Conservation (phyloP, 2,113 vertebrate species). For the Cyphomyrus plagiostoma region DNA sequence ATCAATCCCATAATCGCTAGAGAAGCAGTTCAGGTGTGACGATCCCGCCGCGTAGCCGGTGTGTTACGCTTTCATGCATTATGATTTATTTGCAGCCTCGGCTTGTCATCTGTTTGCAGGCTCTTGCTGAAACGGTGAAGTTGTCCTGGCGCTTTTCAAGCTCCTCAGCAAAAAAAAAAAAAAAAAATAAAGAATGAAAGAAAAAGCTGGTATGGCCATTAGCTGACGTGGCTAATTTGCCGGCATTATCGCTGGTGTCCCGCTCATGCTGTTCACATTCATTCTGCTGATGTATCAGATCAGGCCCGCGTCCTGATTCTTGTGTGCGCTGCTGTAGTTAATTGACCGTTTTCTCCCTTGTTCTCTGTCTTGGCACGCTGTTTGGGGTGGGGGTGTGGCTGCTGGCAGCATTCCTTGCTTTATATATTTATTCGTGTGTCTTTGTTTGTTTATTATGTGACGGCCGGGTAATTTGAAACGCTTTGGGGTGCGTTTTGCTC, state of each 20-base stretch:
- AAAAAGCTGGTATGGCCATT: background rate
- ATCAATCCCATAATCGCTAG: background rate
- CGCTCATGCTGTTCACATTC: background rate
- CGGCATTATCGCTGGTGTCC: background rate
- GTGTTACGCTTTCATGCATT: background rate
- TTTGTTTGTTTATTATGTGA: background rate
- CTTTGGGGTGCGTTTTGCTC: background rate
- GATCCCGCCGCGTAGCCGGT: background rate
- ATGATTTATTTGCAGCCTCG: background rate
- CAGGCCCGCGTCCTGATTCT: background rate
- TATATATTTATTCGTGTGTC: background rate
- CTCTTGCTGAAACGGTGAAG: background rate
- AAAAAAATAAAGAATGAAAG: background rate
- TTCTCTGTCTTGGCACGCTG: background rate
- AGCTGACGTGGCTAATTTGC: background rate
- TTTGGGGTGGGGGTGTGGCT: background rate
- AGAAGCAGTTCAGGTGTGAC: background rate
- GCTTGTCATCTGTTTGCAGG: background rate
- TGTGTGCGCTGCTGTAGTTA: background rate
- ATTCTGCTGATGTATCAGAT: conserved; percentile 5
- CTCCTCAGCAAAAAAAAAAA: background rate
- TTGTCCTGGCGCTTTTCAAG: background rate
- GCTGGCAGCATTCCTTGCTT: background rate
- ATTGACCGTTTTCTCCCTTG: background rate
- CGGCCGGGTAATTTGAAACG: background rate